Evolutionary conservation across 2,888 invertebrate species (phyloP), one percentile per base, ranked within the genome.

Genomic region (Erebia ligea): DNA sequence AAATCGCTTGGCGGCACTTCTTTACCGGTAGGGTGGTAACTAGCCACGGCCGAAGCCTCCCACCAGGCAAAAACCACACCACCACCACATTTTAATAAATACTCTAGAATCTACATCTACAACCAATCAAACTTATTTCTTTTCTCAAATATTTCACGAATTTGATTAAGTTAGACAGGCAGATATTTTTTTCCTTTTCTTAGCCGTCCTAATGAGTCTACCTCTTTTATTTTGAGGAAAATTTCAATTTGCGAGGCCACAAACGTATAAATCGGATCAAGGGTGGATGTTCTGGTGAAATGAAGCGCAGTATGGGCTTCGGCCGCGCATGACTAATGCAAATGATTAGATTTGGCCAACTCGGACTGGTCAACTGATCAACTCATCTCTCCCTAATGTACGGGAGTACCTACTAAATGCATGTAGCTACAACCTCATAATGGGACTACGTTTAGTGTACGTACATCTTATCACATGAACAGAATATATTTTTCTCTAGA

Each of bases 301-400:
- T 89, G 91, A 89, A 90, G 86, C 92, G 90, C 83, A 87, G 83
- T 89, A 90, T 89, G 86, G 82, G 86, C 84, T 84, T 84, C 84
- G 81, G 77, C 80, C 80, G 85, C 78, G 86, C 91, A 91, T 87
- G 81, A 86, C 83, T 92, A 92, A 92, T 88, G 85, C 81, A 83
- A 85, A 87, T 91, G 88, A 92, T 92, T 93, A 92, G 92, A 93
- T 92, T 91, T 88, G 83, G 85, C 85, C 84, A 86, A 87, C 87
- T 90, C 85, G 84, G 86, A 87, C 86, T 90, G 89, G 84, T 81
- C 86, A 84, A 87, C 86, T 90, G 89, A 84, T 81, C 86, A 84
- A 81, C 81, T 77, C 82, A 79, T 77, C 78, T 81, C 81, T 77
- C 82, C 81, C 84, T 82, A 83, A 80, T 79, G 78, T 77, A 78